Conservation (phyloP, 2,888 invertebrate species). For the Drosophila dives region DNA sequence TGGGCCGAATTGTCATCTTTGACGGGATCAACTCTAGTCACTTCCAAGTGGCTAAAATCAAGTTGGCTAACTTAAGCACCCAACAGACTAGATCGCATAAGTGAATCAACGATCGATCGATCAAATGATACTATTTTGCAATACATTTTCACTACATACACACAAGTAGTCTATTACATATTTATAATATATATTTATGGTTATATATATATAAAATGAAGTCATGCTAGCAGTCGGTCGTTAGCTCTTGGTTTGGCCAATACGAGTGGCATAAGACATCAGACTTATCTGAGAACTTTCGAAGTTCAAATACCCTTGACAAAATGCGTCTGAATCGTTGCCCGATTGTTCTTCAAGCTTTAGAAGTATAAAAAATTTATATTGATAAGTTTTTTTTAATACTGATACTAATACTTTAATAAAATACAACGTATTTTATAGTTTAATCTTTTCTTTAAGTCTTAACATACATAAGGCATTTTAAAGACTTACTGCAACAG, state of each 20-base stretch:
- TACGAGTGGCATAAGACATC: background rate
- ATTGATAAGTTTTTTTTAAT: background rate
- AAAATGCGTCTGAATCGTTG: background rate
- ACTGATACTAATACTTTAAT: no score
- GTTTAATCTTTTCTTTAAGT: background rate
- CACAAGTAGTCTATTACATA: background rate
- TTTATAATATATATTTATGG: background rate
- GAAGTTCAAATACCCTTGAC: background rate
- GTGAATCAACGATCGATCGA: constrained; percentile 6
- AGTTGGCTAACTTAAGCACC: background rate
- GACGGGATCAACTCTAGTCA: background rate
- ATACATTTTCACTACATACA: background rate
- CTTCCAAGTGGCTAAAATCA: constrained; percentile 3
- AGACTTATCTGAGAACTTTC: background rate
- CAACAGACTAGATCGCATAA: constrained; percentile 7
- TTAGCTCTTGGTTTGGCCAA: constrained; percentile 57
- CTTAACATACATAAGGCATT: background rate
- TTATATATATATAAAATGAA: constrained; percentile 38
- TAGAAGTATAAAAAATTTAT: background rate
- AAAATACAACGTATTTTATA: background rate
- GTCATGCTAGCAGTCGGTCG: constrained; percentile 63
- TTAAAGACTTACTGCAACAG: background rate
- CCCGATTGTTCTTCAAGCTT: background rate
- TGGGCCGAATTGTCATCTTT: constrained; percentile 8
- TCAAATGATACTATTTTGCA: constrained; percentile 18